Base-by-base conservation (phyloP, 2,888 invertebrate genomes). In the Atrina japonica region DNA sequence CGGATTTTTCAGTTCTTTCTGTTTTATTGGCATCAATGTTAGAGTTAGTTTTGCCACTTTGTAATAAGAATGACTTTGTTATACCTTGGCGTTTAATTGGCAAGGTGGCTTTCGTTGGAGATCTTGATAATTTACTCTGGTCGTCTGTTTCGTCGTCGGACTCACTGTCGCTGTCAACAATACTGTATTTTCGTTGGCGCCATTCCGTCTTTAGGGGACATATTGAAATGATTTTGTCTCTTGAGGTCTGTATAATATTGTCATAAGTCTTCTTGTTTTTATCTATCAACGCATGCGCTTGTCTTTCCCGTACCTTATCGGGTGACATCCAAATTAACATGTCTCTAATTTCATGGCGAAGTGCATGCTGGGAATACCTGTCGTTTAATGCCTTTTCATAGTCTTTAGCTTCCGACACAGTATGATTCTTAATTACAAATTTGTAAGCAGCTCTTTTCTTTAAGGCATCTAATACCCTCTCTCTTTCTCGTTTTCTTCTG, bases 241-340 rank as follows among this genome's bases (percentile, higher is more conserved):
- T 60, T 52, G 66, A 67, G 16, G 45, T 16, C 16, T 50, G 27
- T n/a, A 73, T 60, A 9, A 73, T 52, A 18, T 59, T 66, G 18
- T 78, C 72, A 55, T 74, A 78, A 11, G 63, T 27, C 23, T 72
- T 67, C 41, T 73, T 66, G n/a, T 77, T 75, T 40, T 70, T 73
- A 16, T 72, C 63, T 0, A 82, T 68, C 43, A 80, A 60, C 11
- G 68, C 63, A 18, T 66, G 67, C 0, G 81, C 80, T 35, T 76
- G 75, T 41, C 78, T 75, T 50, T 80, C 76, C 3, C 82, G 68
- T 5, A 80, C 63, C 9, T 52, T 66, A 21, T 81, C 76, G 5
- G 84, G 84, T 49, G 75, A 70, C 60, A 84, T 78, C 29, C 69
- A 73, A 5, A 71, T 56, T 47, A 79, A 30, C 83, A 84, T 84